Evolutionary conservation across 2,888 invertebrate genomes (phyloP), one percentile per base, ranked within the genome.

Genomic region (Drosophila yooni): DNA sequence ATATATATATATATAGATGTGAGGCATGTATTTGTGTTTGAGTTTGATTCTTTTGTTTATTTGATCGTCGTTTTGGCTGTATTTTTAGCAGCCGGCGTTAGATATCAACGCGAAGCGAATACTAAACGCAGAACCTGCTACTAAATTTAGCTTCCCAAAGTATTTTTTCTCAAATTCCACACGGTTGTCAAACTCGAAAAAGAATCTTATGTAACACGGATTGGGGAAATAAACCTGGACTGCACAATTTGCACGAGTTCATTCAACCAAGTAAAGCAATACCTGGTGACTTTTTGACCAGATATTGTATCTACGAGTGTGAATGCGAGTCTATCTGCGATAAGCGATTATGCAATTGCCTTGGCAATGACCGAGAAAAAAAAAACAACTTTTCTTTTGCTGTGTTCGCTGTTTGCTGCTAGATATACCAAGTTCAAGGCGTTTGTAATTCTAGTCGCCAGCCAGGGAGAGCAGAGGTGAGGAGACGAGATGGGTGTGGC

Each of bases 11-110:
- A n/a, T 40, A n/a, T 40, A 8, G 43, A 36, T 50, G 48, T 52
- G 54, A 43, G 70, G 13, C 59, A 50, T 33, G 52, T 48, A 56
- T 58, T 69, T 27, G 56, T 59, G 18, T 36, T 34, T 64, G 63
- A 61, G 46, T 31, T 54, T 62, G 31, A 29, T 40, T 43, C 29
- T 56, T 72, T 68, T 80, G 76, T 81, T 81, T 81, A 70, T 78
- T 54, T 61, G 52, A 46, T 61, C 36, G 52, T 57, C 34, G 46
- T 13, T 29, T 52, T 59, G 38, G 15, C 38, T 51, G 74, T 86
- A 86, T 86, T 86, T 86, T 66, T 86, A 90, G 86, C 90, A 80
- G 76, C 89, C 84, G 84, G 86, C 81, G 81, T 80, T 88, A 84
- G 68, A 84, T 79, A 84, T 79, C 88, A 88, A 82, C 65, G 36